Evolutionary conservation across 2,888 invertebrate genomes (phyloP).

Genomic region (Morpho helenor): DNA sequence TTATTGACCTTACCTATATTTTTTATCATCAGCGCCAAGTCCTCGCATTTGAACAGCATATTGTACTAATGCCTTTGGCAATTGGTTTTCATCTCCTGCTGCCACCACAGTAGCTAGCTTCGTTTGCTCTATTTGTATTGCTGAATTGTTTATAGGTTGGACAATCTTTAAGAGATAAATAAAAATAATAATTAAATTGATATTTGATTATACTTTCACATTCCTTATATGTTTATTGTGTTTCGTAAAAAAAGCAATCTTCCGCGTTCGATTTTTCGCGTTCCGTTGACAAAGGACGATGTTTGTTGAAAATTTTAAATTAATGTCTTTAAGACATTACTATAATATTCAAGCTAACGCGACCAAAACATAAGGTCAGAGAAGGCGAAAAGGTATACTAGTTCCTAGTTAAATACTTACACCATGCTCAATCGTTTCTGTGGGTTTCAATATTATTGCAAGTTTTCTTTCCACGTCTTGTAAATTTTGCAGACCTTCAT

Average conservation of each 20-base stretch:
- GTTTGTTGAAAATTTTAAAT: too few species aligned
- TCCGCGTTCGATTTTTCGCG: too few species aligned
- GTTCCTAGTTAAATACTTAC: slow-evolving; percentile 10
- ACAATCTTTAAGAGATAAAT: slow-evolving; percentile 1
- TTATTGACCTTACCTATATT: slow-evolving; percentile 18
- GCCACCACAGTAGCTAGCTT: slow-evolving; percentile 14
- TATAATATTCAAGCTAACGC: too few species aligned
- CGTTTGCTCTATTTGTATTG: slow-evolving; percentile 16
- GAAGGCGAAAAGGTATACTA: not conserved
- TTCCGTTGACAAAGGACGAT: too few species aligned
- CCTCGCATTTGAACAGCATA: slow-evolving; percentile 27
- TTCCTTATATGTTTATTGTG: not conserved
- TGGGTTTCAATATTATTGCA: slow-evolving; percentile 36
- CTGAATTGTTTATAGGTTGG: not conserved
- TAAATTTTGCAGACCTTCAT: slow-evolving; percentile 48
- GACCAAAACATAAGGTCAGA: too few species aligned
- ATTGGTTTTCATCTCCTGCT: slow-evolving; percentile 14
- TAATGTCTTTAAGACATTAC: too few species aligned
- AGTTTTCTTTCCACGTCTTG: slow-evolving; percentile 44
- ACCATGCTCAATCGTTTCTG: slow-evolving; percentile 7
- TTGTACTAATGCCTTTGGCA: slow-evolving; percentile 28
- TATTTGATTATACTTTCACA: not conserved
- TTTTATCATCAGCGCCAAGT: slow-evolving; percentile 6
- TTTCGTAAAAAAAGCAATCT: too few species aligned
- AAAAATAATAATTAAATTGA: too few species aligned